Evolutionary conservation across 2,113 vertebrate species (phyloP).

Genomic region (Petromus typicus): DNA sequence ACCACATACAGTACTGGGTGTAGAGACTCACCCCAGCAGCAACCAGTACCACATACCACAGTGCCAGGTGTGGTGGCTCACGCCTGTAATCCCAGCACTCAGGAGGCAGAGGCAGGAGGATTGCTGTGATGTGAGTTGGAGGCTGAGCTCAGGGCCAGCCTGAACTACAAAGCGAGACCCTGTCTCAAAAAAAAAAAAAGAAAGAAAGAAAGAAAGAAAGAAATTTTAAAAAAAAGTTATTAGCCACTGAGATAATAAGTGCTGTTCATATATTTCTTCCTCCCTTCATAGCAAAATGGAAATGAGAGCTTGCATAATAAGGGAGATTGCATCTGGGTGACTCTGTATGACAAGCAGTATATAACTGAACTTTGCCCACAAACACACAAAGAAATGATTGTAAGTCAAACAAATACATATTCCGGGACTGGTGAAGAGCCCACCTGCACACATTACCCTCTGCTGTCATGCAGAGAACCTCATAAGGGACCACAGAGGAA

Average conservation of each 20-base stretch:
- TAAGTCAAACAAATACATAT: slow-evolving; percentile 89
- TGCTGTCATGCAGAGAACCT: not conserved
- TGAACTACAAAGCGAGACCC: too few relatives aligned
- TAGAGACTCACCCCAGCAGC: too few relatives aligned
- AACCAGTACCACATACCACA: too few relatives aligned
- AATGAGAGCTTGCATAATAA: slow-evolving; percentile 90
- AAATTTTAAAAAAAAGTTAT: not conserved
- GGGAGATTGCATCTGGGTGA: slow-evolving; percentile 88
- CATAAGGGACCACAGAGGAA: slow-evolving; percentile 7
- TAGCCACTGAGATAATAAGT: slow-evolving; percentile 14
- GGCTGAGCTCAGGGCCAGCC: too few relatives aligned
- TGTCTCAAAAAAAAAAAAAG: not conserved
- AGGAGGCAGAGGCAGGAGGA: too few relatives aligned
- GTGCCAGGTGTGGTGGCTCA: too few relatives aligned
- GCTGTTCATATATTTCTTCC: slow-evolving; percentile 10
- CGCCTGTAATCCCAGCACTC: too few relatives aligned
- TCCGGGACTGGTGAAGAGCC: slow-evolving; percentile 69
- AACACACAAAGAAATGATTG: slow-evolving; percentile 87
- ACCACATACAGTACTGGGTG: too few relatives aligned
- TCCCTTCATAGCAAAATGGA: slow-evolving; percentile 87
- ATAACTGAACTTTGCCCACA: slow-evolving; percentile 89
- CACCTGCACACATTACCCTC: too few relatives aligned
- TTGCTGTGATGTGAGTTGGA: too few relatives aligned
- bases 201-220: too few relatives aligned
- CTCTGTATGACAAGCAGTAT: slow-evolving; percentile 89